Evolutionary conservation across 2,797 vertebrate genomes (phyloP).

Genomic region (Chaetodon trifasciatus): DNA sequence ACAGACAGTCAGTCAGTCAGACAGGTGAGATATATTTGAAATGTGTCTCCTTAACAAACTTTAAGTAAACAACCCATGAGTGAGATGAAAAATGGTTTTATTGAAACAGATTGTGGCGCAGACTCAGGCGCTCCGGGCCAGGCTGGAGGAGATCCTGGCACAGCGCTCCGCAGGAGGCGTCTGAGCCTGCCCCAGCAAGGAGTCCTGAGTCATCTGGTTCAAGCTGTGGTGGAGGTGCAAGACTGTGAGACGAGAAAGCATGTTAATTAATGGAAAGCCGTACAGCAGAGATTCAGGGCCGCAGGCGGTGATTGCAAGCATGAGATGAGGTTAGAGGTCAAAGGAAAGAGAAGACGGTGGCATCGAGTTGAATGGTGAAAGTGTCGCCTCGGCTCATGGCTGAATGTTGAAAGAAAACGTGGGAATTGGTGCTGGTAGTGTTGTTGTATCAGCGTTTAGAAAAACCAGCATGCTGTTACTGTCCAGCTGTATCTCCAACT

Average conservation of each 20-base stretch:
- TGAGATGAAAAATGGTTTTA: background rate
- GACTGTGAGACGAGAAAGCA: background rate
- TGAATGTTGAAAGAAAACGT: background rate
- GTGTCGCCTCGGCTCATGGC: background rate
- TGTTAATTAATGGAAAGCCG: background rate
- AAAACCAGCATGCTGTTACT: background rate
- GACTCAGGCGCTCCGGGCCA: background rate
- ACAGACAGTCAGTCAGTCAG: background rate
- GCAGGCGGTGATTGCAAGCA: background rate
- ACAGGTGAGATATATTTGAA: background rate
- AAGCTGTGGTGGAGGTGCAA: constrained; percentile 10
- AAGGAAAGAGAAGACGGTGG: background rate
- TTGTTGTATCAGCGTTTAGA: background rate
- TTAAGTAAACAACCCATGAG: background rate
- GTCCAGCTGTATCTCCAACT: background rate
- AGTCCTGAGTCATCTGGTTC: constrained; percentile 19
- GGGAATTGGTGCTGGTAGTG: background rate
- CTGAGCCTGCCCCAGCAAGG: constrained; percentile 16
- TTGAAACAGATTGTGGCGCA: background rate
- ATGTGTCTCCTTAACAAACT: background rate
- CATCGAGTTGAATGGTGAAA: too few relatives aligned
- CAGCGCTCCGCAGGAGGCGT: background rate
- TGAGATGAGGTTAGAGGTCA: background rate
- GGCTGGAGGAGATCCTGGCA: background rate
- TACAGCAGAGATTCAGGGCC: background rate